Evolutionary conservation across 2,113 vertebrate genomes (phyloP).

Genomic region (Lagopus leucura): DNA sequence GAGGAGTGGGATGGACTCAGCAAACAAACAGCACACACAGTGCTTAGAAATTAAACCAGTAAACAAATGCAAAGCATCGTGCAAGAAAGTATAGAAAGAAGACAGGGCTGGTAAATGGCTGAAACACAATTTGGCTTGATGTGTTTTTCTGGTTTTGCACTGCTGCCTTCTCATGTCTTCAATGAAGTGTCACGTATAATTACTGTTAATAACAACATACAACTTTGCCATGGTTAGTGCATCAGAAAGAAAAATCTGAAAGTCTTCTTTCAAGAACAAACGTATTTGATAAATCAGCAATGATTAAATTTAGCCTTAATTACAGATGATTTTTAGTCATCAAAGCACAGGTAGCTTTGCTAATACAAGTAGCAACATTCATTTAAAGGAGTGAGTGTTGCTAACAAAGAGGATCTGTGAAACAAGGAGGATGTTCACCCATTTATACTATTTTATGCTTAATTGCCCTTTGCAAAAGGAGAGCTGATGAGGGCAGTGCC

Average conservation of each 20-base stretch:
- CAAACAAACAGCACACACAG: neutral
- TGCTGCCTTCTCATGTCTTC: neutral
- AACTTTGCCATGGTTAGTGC: neutral
- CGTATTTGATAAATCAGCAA: neutral
- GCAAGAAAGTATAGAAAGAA: neutral
- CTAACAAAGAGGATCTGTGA: neutral
- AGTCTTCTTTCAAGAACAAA: neutral
- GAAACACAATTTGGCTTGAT: neutral
- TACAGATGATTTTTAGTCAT: neutral
- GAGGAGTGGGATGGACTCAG: neutral
- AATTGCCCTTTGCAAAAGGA: neutral
- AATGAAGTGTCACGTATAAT: accelerated
- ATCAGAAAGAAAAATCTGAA: neutral
- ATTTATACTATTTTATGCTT: neutral
- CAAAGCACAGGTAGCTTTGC: neutral
- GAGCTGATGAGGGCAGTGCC: neutral
- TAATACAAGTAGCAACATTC: neutral
- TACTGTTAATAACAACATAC: neutral
- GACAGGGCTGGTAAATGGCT: neutral
- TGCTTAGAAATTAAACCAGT: neutral
- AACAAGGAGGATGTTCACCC: neutral
- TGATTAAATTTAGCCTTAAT: neutral
- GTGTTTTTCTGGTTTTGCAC: neutral
- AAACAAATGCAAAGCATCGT: neutral
- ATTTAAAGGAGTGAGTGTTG: neutral